Conservation (phyloP, 1,140 invertebrate genomes). For the Dendroctonus valens region DNA sequence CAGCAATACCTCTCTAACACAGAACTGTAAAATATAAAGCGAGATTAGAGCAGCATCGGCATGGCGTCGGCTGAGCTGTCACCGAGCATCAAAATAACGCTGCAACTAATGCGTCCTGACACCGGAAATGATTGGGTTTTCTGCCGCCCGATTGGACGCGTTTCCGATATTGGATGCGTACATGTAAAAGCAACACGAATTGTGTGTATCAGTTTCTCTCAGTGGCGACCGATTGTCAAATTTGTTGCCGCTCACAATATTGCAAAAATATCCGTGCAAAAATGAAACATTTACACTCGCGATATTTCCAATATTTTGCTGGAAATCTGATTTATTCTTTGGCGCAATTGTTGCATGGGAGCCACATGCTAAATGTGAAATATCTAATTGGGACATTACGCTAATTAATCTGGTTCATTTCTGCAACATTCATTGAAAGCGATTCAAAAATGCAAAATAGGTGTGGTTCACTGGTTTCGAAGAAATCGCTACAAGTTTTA, state of each 20-base stretch:
- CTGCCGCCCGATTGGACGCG: conserved; percentile 41
- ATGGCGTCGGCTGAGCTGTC: conserved; percentile 40
- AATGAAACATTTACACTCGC: no score
- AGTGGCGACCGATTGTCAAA: conserved; percentile 20
- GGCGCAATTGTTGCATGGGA: no score
- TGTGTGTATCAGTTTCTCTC: conserved; percentile 20
- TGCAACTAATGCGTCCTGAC: conserved; percentile 41
- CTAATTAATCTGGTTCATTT: no score
- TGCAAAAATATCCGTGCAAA: conserved; percentile 1
- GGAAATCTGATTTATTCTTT: no score
- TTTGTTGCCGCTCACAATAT: conserved; percentile 9
- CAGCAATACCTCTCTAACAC: conserved; percentile 13
- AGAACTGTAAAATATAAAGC: conserved; percentile 17
- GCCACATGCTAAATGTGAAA: no score
- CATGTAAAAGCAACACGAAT: conserved; percentile 22
- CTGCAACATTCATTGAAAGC: no score
- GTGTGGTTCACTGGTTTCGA: no score
- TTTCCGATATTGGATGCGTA: conserved; percentile 34
- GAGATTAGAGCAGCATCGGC: conserved; percentile 12
- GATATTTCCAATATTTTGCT: no score
- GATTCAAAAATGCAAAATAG: no score
- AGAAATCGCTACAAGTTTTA: no score
- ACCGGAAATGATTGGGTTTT: conserved; percentile 46
- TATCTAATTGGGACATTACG: no score
- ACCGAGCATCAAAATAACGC: conserved; percentile 42